These are phyloP conservation scores for Hylaeus anthracinus DNA, from an alignment of 1,140 invertebrate species.

Conservation along the genomic window DNA sequence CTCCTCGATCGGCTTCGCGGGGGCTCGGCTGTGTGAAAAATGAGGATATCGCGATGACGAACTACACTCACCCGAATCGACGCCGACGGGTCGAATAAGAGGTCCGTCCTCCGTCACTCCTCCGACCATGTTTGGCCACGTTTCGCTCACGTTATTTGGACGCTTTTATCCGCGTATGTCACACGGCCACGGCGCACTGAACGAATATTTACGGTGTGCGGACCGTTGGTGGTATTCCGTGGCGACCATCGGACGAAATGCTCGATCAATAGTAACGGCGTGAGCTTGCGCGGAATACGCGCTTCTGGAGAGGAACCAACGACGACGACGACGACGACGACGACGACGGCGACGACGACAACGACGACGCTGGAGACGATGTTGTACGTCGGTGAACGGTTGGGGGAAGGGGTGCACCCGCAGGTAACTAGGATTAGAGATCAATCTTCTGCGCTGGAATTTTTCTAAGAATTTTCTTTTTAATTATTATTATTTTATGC, in stretches of 20 bases:
- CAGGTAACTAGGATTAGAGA: background rate
- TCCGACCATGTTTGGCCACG: conserved; percentile 69
- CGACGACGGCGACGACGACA: conserved; percentile 1
- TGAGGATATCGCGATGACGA: background rate
- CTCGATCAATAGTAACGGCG: conserved; percentile 67
- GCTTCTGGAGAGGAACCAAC: conserved; percentile 29
- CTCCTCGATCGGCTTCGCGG: background rate
- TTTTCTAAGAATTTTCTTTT: too few species aligned
- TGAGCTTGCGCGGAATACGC: conserved; percentile 65
- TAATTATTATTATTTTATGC: too few species aligned
- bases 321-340: conserved; percentile 18
- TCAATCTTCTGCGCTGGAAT: too few species aligned
- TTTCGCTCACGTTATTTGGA: conserved; percentile 7
- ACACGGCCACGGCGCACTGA: conserved; percentile 45
- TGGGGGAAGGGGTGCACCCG: conserved; percentile 4
- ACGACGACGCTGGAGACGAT: conserved; percentile 9
- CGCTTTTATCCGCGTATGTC: conserved; percentile 49
- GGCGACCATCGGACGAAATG: conserved; percentile 55
- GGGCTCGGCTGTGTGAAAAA: background rate
- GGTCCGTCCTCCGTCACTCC: conserved; percentile 73
- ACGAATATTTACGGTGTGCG: conserved; percentile 71
- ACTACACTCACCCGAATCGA: conserved; percentile 72
- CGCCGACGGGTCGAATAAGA: conserved; percentile 72
- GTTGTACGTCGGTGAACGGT: background rate
- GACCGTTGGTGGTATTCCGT: conserved; percentile 53